Conservation (phyloP, 2,113 vertebrate genomes). For the Caretta caretta region DNA sequence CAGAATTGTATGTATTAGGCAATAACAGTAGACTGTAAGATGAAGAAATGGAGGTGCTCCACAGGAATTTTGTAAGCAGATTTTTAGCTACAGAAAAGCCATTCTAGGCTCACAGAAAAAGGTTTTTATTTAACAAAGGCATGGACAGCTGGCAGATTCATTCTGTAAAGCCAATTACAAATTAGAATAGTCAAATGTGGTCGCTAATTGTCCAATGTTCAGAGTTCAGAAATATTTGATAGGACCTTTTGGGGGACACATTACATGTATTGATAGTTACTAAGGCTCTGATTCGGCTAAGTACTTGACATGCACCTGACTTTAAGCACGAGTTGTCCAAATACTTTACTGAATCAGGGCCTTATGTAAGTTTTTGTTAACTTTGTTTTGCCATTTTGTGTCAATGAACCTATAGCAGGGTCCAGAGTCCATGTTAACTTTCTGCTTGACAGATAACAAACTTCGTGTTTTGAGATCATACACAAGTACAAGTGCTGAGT, state of each 20-base stretch:
- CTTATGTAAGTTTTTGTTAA: neutral
- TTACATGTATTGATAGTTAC: neutral
- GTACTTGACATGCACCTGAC: neutral
- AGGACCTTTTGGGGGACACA: rapidly evolving
- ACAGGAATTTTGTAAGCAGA: neutral
- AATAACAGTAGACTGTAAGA: neutral
- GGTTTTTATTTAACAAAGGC: neutral
- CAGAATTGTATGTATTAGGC: neutral
- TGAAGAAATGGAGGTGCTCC: neutral
- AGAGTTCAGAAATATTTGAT: neutral
- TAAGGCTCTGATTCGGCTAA: neutral
- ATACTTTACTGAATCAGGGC: conserved; percentile 17
- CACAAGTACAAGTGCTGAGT: neutral
- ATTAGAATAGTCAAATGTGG: neutral
- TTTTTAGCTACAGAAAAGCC: neutral
- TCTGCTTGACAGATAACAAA: conserved; percentile 34
- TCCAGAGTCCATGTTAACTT: neutral
- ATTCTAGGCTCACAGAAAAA: neutral
- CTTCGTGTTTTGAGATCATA: neutral
- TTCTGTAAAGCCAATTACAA: neutral
- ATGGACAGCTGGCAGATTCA: neutral
- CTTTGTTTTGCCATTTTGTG: conserved; percentile 10
- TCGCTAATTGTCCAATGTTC: neutral
- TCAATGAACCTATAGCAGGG: conserved; percentile 10
- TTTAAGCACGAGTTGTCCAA: neutral